A percentile compares a stretch with the other conserved stretches of the same genome.
Conservation (phyloP, 2,113 vertebrate species). For the Morone saxatilis region DNA sequence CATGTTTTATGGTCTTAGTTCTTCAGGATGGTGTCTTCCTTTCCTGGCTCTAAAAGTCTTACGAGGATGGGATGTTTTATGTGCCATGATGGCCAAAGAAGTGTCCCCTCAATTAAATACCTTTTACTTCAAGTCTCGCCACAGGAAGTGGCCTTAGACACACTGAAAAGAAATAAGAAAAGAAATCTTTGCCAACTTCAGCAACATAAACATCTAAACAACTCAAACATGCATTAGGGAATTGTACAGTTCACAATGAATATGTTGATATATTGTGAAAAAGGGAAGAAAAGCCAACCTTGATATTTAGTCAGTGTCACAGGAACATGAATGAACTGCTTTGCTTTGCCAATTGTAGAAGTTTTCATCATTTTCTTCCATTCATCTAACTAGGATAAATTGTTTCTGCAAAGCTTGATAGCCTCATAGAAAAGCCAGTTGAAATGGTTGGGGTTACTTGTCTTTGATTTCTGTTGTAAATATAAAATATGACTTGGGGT, state of each 20-base stretch:
- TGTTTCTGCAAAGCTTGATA: neutral
- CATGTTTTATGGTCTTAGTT: constrained; percentile 61
- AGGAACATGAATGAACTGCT: neutral
- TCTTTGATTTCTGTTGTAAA: too few relatives aligned
- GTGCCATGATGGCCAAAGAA: constrained; percentile 32
- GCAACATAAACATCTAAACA: neutral
- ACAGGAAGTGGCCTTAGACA: neutral
- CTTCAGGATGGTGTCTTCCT: constrained; percentile 50
- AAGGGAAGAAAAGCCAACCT: neutral
- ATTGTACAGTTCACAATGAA: neutral
- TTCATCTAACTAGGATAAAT: neutral
- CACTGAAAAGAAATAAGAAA: neutral
- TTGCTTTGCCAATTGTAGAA: neutral
- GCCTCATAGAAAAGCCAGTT: neutral
- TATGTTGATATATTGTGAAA: neutral
- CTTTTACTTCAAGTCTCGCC: constrained; percentile 14
- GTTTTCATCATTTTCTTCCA: neutral
- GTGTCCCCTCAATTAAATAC: constrained; percentile 32
- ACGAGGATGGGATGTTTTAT: constrained; percentile 58
- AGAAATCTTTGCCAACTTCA: neutral
- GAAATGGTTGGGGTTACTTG: neutral
- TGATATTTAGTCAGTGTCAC: neutral
- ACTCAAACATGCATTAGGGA: neutral
- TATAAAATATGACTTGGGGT: too few relatives aligned
- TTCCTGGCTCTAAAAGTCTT: constrained; percentile 50